Conservation (phyloP, 2,888 invertebrate genomes). For the Tiphia femorata region DNA sequence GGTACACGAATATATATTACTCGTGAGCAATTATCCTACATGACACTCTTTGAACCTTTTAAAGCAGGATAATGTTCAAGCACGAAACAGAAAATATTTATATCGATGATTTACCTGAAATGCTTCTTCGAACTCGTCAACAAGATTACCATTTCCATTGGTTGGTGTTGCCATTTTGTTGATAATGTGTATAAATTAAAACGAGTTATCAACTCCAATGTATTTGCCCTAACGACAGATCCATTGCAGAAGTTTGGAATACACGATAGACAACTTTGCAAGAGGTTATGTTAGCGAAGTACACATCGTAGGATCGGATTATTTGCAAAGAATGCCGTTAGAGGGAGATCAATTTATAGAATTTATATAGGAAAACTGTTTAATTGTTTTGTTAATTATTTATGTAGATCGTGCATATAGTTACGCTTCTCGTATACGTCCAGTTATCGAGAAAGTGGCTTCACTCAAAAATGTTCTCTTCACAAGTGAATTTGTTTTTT, state of each 20-base stretch:
- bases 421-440: too few species aligned
- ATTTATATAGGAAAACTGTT: not conserved
- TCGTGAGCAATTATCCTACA: too few species aligned
- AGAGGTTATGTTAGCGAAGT: not conserved
- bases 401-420: too few species aligned
- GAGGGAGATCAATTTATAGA: not conserved
- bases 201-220: slow-evolving; percentile 1
- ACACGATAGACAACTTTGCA: too few species aligned
- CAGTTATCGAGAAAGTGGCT: too few species aligned
- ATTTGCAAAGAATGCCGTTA: not conserved
- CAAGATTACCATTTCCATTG: slow-evolving; percentile 87
- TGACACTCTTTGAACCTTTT: too few species aligned
- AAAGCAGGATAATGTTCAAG: not conserved
- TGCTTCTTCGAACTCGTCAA: slow-evolving; percentile 92
- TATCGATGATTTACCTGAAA: slow-evolving; percentile 78
- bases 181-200: slow-evolving; percentile 13
- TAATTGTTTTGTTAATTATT: too few species aligned
- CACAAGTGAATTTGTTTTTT: too few species aligned
- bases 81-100: not conserved
- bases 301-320: not conserved
- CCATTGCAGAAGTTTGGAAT: not conserved
- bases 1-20: too few species aligned
- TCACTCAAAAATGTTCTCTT: too few species aligned
- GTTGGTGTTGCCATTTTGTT: slow-evolving; percentile 80
- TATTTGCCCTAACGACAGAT: not conserved